Base-by-base conservation (phyloP, 35 echinoderm and acorn worm species). In the Hemicentrotus pulcherrimus region DNA sequence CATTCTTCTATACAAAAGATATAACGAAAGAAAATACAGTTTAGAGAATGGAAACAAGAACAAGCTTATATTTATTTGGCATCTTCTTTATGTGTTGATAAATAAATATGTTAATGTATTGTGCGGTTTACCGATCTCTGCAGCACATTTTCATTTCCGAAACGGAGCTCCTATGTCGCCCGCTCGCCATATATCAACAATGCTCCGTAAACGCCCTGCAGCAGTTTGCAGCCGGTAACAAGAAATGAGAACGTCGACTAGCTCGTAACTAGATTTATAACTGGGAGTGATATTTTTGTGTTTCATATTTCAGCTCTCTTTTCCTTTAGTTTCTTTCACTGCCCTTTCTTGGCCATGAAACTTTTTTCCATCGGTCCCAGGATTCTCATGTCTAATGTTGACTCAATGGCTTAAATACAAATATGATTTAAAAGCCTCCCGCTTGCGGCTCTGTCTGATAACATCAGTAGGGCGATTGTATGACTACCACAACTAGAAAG, bases 151-250 rank as follows among this genome's bases (percentile, higher is more conserved):
- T 90, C 88, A 90, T 90, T 90, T 45, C 88, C 88, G 88, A 90
- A 90, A 45, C 32, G 32, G 19, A 90, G 88, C 46, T 90, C 88
- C 88, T 45, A 90, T 90, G 46, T 45, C 88, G 46, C 46, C 88
- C 88, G 32, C 88, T 90, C 88, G n/a, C 32, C 9, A 46, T 90
- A 90, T 90, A 90, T 90, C 88, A 90, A 90, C 88, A 90, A 90
- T 90, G 32, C 46, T 90, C n/a, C 88, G 88, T 90, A 45, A 45
- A 90, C 88, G 88, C 88, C 88, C 88, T 41, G 88, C 12, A 47
- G 88, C 32, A 13, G 32, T 90, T 90, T 90, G 12, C 46, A 90
- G 88, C 28, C 65, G 65, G 65, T 78, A 78, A 78, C 65, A 78
- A n/a, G 65, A 78, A 78, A 78, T 78, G 65, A 78, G 65, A 78